These are phyloP conservation scores for Gasterosteus aculeatus DNA, from an alignment of 2,113 vertebrate genomes.

Conservation along the genomic window DNA sequence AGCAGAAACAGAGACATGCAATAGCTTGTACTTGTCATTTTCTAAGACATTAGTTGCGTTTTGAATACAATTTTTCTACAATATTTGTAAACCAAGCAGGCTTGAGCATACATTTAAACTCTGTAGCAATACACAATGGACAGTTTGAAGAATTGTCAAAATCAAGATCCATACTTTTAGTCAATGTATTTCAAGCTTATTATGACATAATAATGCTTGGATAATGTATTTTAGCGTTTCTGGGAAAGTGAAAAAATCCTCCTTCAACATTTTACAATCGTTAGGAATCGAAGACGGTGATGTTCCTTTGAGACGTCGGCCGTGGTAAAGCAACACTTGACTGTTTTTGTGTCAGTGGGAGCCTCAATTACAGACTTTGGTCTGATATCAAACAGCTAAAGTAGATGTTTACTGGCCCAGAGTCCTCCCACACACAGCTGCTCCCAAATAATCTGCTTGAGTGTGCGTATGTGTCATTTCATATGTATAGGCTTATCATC, in stretches of 20 bases:
- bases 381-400: slow-evolving; percentile 50
- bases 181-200: not conserved
- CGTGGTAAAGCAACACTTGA: slow-evolving; percentile 26
- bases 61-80: not conserved
- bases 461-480: slow-evolving; percentile 29
- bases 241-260: slow-evolving; percentile 8
- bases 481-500: slow-evolving; percentile 28
- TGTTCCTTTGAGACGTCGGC: not conserved
- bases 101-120: not conserved
- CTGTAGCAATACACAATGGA: not conserved
- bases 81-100: not conserved
- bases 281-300: slow-evolving; percentile 4
- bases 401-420: slow-evolving; percentile 57
- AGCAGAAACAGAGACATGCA: not conserved
- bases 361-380: slow-evolving; percentile 39
- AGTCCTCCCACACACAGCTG: slow-evolving; percentile 73
- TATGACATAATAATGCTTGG: not conserved
- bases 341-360: slow-evolving; percentile 52
- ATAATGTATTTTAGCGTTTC: not conserved
- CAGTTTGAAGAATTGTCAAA: not conserved
- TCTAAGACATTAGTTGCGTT: not conserved
- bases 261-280: not conserved
- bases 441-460: slow-evolving; percentile 54
- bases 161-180: not conserved
- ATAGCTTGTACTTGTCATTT: not conserved